Evolutionary conservation across 2,797 vertebrate genomes (phyloP), one percentile per base, ranked within the genome.

Genomic region (Premnoplex brunnescens): DNA sequence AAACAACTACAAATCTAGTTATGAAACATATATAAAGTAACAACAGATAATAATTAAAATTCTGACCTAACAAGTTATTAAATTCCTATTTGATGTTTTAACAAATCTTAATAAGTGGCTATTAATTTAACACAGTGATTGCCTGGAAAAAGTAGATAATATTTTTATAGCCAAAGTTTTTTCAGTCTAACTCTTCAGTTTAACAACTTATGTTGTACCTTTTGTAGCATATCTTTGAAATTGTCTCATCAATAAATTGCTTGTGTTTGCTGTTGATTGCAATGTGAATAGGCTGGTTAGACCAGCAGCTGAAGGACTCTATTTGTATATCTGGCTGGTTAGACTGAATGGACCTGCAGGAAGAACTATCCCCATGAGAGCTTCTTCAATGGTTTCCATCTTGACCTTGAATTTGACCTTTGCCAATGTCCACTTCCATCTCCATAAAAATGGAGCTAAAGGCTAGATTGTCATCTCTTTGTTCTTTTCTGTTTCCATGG

Each of bases 181-280:
- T 83, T 63, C 49, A 26, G 59, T 78, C 91, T 91, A 81, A 77
- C 56, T 46, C 71, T 81, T 84, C 75, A 39, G 44, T 72, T 66
- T 72, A 72, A 48, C 52, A 32, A 76, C 59, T 94, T 56, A 34
- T n/a, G 52, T 85, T 91, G 83, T 73, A 54, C 82, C 59, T 93
- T 94, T 91, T 93, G 89, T 90, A 93, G 88, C 55, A 5, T 97
- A 97, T 98, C 96, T 64, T 77, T 76, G 95, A 96, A 96, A 91
- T 81, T 14, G 97, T 97, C 96, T 41, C 89, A 91, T 90, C 37
- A 78, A 96, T 96, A 97, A 97, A 97, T 97, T 97, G 86, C 94
- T 93, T 97, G 95, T 94, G 95, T 95, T 94, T 97, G 94, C 96
- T 91, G 93, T 64, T 96, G 97, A 98, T 97, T 97, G 95, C 48